phyloP scores from a whole-genome alignment of 2,113 vertebrate species.

The Mormoops blainvillei region DNA sequence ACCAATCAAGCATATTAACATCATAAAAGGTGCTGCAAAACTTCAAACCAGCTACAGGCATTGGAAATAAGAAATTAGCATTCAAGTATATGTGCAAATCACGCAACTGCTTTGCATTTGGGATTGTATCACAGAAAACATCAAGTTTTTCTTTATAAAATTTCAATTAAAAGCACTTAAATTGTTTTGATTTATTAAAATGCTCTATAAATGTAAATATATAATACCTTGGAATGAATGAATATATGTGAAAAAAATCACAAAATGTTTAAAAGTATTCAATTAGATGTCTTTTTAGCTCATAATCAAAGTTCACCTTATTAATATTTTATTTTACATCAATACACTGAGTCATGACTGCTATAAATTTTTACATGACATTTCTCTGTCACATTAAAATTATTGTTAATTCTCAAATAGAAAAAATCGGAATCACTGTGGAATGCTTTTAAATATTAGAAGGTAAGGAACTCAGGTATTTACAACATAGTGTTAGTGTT shows the following conservation, averaged over 20 bases:
- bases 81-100: background rate
- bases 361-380: background rate
- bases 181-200: background rate
- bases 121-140: background rate
- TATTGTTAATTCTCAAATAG: background rate
- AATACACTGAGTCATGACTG: background rate
- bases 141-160: background rate
- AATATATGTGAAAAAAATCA: background rate
- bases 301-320: background rate
- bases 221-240: background rate
- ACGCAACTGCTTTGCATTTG: background rate
- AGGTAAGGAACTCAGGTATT: background rate
- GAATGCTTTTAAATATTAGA: background rate
- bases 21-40: slow-evolving; percentile 24
- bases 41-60: background rate
- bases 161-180: background rate
- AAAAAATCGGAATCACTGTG: background rate
- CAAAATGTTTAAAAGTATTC: background rate
- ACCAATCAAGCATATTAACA: background rate
- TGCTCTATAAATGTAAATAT: background rate
- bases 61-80: slow-evolving; percentile 27
- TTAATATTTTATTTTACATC: background rate
- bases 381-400: background rate
- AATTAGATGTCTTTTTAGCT: background rate
- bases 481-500: background rate